Evolutionary conservation across 2,113 vertebrate genomes (phyloP).

Genomic region (Gopherus evgoodei): DNA sequence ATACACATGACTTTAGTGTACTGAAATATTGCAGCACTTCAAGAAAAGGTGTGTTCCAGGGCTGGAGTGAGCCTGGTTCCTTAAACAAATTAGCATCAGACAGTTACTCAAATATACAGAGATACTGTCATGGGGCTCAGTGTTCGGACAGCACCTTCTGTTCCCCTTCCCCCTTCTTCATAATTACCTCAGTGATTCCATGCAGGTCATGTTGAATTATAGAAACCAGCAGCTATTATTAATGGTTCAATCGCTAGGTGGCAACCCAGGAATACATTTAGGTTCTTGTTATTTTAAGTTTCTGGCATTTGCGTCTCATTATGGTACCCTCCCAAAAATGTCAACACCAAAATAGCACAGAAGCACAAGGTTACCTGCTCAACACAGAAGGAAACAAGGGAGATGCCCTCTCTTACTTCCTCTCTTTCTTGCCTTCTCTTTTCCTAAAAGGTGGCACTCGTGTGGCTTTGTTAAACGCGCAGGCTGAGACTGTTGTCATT

Average conservation of each 20-base stretch:
- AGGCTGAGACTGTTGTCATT: background rate
- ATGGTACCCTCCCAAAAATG: conserved; percentile 70
- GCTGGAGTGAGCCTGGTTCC: background rate
- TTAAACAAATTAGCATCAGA: background rate
- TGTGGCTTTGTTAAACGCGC: background rate
- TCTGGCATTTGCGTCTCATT: conserved; percentile 68
- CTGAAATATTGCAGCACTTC: background rate
- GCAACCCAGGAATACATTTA: conserved; percentile 45
- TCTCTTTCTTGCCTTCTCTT: background rate
- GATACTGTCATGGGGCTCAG: fast-evolving
- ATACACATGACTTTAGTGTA: fast-evolving
- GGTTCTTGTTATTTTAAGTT: conserved; percentile 68
- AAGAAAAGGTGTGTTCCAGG: fast-evolving
- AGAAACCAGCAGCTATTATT: background rate
- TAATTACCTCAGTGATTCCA: background rate
- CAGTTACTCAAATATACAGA: background rate
- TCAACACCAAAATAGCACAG: conserved; percentile 67
- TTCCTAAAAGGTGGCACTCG: background rate
- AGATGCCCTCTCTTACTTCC: conserved; percentile 45
- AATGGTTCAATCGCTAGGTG: conserved; percentile 62
- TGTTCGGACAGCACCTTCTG: fast-evolving
- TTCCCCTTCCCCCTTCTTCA: background rate
- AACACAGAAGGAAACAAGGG: conserved; percentile 68
- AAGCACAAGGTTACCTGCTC: conserved; percentile 70
- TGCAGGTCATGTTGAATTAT: background rate